Base-by-base conservation (phyloP, 2,797 vertebrate genomes). In the Acanthornis magna region DNA sequence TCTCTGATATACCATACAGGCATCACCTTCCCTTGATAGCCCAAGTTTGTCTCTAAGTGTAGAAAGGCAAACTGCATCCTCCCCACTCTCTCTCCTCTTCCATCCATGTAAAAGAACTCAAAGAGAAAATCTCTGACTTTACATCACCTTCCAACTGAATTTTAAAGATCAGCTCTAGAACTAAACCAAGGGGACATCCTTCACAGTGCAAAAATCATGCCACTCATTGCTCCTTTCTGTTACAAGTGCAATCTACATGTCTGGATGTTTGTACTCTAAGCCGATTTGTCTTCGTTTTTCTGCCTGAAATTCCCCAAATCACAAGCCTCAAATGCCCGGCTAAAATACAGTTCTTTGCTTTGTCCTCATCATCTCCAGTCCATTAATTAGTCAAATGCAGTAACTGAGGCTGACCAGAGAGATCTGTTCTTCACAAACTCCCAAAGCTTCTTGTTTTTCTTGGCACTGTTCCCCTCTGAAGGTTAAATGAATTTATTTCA, bases 331-430 rank as follows among this genome's bases (percentile, higher is more conserved):
- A 84, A 85, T 53, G 29, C 34, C 22, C 34, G 73, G 32, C 45
- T 74, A 63, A 70, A 87, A 82, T 34, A 27, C 8, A 89, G 23
- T 70, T 63, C 32, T 86, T 79, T 63, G 32, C 36, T 89, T 85
- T 81, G 67, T 81, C 66, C 82, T 86, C 50, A 66, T 78, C 80
- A 90, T 36, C 73, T 86, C 53, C 38, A 72, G 23, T 81, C 55
- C 36, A n/a, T 60, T 84, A 73, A 95, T 94, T 88, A 94, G 40
- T 34, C 53, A 79, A 96, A 74, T 70, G 47, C 68, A 89, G 50
- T 51, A 85, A 87, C 2, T 71, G 58, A 91, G 32, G 54, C 54
- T 93, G 88, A 89, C 61, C 90, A 87, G n/a, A 91, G 51, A 82
- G 32, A 88, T 77, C 62, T 74, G 42, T 45, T 92, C 68, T 94